Evolutionary conservation across 2,113 vertebrate species (phyloP), one percentile per base, ranked within the genome.

Genomic region (Notothenia coriiceps): DNA sequence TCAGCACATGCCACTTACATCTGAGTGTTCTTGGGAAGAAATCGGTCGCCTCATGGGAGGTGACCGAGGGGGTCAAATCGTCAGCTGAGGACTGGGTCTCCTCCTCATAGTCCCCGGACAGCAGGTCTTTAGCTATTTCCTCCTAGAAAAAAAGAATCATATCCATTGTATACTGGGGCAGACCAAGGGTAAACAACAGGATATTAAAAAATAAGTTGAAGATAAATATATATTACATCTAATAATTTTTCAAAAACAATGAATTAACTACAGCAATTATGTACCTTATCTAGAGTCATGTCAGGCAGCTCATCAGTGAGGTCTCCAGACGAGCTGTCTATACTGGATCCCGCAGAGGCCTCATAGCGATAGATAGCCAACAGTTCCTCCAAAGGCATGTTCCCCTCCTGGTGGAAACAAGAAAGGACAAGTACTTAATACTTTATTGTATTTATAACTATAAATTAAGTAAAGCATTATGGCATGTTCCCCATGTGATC

Each of bases 81-180:
- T 99, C 98, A 68, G 98, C 98, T 61, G 98, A 99, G 25, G 98
- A 99, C 90, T 99, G 98, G 2, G 98, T 99, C 95, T 99, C 98
- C 93, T 99, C 98, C 80, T 99, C 98, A 89, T 95, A 96, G 84
- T 99, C 98, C 56, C 98, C 98, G 0, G 98, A 99, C 74, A 99
- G 89, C n/a, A 99, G 94, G 86, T 99, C 98, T 95, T 99, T 99
- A 56, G 98, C 98, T 13, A 99, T 99, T 92, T 99, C 98, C 90
- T 99, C 98, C 98, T 99, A 62, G 0, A 3, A 15, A 44, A 1
- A 70, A 54, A 71, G 2, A 64, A 56, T 10, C 61, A 77, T 12
- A 64, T 47, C 14, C 10, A 57, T 43, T 47, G 4, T 46, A 46
- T 33, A 60, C 2, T 52, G 6, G 17, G 4, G 1, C 14, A 70